phyloP scores from a whole-genome alignment of 2,797 vertebrate species.

The Varecia variegata region DNA sequence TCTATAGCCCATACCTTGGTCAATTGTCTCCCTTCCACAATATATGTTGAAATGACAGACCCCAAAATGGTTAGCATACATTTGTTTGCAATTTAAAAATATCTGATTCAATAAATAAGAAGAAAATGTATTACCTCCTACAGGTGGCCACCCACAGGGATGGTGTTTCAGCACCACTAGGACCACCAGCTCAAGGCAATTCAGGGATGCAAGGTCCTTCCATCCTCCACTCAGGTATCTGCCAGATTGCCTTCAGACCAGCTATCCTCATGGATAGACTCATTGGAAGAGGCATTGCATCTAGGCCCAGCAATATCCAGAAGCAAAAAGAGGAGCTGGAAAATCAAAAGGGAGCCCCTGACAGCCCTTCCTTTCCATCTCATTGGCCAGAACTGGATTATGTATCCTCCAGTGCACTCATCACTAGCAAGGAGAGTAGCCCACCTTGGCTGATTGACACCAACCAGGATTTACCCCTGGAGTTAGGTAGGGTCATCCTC shows the following conservation, averaged over 20 bases:
- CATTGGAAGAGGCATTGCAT: neutral
- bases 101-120: neutral
- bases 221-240: neutral
- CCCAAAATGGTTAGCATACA: neutral
- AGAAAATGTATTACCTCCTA: neutral
- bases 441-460: neutral
- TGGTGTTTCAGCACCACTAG: neutral
- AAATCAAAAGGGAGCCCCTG: neutral
- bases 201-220: neutral
- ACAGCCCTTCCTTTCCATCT: neutral
- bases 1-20: neutral
- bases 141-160: neutral
- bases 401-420: neutral
- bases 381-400: neutral
- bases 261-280: neutral
- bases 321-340: neutral
- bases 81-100: neutral
- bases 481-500: neutral
- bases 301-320: neutral
- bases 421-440: neutral
- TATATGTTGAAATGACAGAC: neutral
- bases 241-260: neutral
- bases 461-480: neutral
- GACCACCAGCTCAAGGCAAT: neutral
- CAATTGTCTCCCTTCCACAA: neutral